These are phyloP conservation scores for Zoanthus sociatus DNA, from an alignment of 92 coral and sea anemone genomes.

Conservation along the genomic window DNA sequence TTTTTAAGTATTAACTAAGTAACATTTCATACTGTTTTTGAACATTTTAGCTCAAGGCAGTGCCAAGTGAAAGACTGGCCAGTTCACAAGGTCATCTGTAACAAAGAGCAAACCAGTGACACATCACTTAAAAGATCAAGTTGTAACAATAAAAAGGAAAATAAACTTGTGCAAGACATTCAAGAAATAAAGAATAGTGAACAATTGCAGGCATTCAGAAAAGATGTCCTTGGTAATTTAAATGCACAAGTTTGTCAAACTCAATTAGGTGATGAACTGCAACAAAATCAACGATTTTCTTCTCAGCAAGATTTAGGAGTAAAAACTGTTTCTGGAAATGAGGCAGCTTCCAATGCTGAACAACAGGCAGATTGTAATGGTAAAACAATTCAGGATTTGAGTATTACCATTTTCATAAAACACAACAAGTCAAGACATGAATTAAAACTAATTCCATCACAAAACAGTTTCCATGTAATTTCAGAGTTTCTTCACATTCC, in stretches of 20 bases:
- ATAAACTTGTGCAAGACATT: background rate
- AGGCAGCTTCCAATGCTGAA: background rate
- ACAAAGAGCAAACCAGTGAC: background rate
- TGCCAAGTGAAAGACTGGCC: slow-evolving; percentile 85
- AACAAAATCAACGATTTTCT: background rate
- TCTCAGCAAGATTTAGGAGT: background rate
- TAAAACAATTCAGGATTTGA: background rate
- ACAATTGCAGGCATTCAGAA: background rate
- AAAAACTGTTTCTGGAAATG: background rate
- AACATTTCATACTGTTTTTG: too few species aligned
- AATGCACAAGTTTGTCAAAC: background rate
- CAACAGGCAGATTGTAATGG: background rate
- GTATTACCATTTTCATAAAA: slow-evolving; percentile 57
- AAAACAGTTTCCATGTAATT: slow-evolving; percentile 56
- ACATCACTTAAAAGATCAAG: background rate
- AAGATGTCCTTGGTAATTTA: background rate
- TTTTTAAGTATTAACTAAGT: background rate
- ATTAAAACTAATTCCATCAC: slow-evolving; percentile 52
- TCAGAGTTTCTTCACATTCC: slow-evolving; percentile 78
- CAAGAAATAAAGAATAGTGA: background rate
- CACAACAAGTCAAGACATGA: slow-evolving; percentile 80
- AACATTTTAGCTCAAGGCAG: slow-evolving; percentile 65
- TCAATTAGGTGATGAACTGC: background rate
- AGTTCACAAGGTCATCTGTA: slow-evolving; percentile 65
- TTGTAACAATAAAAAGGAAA: background rate